Percentiles rank a stretch among this genome's conserved stretches.
phyloP scores from a whole-genome alignment of 2,888 invertebrate species.

The Parnassius mnemosyne region DNA sequence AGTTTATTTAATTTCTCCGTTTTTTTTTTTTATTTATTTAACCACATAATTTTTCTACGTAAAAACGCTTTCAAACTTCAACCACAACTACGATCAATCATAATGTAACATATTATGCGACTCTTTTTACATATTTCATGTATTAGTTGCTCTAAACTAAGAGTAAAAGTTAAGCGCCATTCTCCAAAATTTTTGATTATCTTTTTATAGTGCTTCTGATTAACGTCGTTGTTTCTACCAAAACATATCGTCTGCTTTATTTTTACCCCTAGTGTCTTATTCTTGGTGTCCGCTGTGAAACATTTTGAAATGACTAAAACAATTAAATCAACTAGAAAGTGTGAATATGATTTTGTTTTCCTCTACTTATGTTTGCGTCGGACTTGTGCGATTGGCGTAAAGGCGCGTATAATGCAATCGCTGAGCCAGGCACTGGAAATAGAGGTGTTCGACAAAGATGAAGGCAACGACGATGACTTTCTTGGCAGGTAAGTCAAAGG shows the following conservation, averaged over 20 bases:
- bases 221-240: slow-evolving; percentile 6
- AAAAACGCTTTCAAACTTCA: too few species aligned
- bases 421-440: slow-evolving; percentile 87
- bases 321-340: slow-evolving; percentile 26
- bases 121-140: too few species aligned
- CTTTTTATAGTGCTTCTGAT: slow-evolving; percentile 6
- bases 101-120: too few species aligned
- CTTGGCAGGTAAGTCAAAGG: slow-evolving; percentile 88
- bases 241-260: not conserved
- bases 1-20: too few species aligned
- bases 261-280: not conserved
- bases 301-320: slow-evolving; percentile 3
- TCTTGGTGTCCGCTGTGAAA: not conserved
- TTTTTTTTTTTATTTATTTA: too few species aligned
- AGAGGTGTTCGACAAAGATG: slow-evolving; percentile 92
- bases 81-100: too few species aligned
- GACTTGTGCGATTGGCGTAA: slow-evolving; percentile 64
- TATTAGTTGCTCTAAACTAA: too few species aligned
- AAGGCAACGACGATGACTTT: slow-evolving; percentile 90
- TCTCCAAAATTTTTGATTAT: not conserved
- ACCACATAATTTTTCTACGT: too few species aligned
- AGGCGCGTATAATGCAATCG: slow-evolving; percentile 82
- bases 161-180: too few species aligned
- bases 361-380: slow-evolving; percentile 73
- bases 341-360: slow-evolving; percentile 72